Conservation (phyloP, 2,888 invertebrate genomes). For the Drosophila ustulata region DNA sequence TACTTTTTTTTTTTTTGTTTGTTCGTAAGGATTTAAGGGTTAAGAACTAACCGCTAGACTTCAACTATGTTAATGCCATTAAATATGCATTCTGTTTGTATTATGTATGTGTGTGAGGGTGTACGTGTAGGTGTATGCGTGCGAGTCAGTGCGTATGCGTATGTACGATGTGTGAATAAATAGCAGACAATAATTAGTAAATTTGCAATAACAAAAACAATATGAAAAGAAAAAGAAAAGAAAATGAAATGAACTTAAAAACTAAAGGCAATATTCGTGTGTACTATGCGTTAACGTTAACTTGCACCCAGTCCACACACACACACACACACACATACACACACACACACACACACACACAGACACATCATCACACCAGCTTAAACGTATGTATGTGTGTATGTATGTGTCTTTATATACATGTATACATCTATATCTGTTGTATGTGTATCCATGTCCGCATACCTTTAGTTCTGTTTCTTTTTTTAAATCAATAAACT, state of each 20-base stretch:
- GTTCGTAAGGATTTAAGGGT: background rate
- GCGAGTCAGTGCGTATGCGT: constrained; percentile 23
- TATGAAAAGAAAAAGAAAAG: constrained; percentile 20
- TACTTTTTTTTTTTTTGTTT: background rate
- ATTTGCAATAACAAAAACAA: constrained; percentile 45
- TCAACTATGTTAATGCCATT: background rate
- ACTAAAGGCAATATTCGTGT: constrained; percentile 48
- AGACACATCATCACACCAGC: background rate
- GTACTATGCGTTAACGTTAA: constrained; percentile 42
- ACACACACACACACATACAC: constrained; percentile 29
- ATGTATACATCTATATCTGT: background rate
- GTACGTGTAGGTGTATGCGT: constrained; percentile 8
- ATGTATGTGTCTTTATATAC: background rate
- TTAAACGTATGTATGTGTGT: background rate
- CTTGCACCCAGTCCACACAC: constrained; percentile 32
- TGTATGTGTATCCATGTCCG: constrained; percentile 2
- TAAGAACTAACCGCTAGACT: constrained; percentile 2
- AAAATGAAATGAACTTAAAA: constrained; percentile 15
- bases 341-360: constrained; percentile 27
- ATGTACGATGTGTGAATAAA: constrained; percentile 75
- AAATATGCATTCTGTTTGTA: background rate
- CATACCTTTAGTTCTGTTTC: background rate
- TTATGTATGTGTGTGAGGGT: background rate
- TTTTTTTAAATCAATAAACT: constrained; percentile 8
- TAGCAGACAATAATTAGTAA: constrained; percentile 83